A percentile compares a stretch with the other conserved stretches of the same genome.
Evolutionary conservation across 1,140 invertebrate species (phyloP).

Genomic region (Triops longicaudatus): DNA sequence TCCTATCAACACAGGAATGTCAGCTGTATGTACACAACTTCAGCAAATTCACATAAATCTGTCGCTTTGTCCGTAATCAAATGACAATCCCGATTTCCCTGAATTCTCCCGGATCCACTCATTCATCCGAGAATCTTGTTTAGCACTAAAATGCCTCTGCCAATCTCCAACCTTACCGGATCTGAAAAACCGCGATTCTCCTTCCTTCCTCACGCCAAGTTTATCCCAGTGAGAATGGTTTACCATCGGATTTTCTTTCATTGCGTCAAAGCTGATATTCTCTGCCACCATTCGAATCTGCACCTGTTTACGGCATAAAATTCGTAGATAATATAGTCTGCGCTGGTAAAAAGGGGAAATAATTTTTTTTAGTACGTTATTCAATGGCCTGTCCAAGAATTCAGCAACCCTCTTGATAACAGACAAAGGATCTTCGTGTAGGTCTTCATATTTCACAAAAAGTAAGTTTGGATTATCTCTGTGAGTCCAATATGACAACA

Average conservation of each 20-base stretch:
- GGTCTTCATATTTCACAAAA: constrained; percentile 24
- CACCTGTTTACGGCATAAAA: too few relatives aligned
- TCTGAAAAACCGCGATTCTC: constrained; percentile 24
- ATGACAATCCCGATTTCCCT: constrained; percentile 12
- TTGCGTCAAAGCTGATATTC: constrained; percentile 26
- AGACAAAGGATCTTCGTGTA: constrained; percentile 16
- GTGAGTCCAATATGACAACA: constrained; percentile 23
- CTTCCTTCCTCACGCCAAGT: constrained; percentile 18
- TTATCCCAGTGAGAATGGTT: constrained; percentile 27
- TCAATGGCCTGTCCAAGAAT: constrained; percentile 7
- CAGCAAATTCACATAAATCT: background rate
- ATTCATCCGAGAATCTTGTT: constrained; percentile 19
- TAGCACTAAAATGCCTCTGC: constrained; percentile 20
- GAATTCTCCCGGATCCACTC: constrained; percentile 24
- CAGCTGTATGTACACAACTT: too few relatives aligned
- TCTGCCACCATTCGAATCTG: constrained; percentile 10
- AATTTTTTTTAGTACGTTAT: background rate
- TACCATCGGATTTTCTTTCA: constrained; percentile 25
- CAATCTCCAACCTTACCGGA: constrained; percentile 27
- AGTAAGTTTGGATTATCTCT: constrained; percentile 23
- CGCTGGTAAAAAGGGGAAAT: too few relatives aligned
- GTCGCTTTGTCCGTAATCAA: constrained; percentile 9
- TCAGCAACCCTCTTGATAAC: constrained; percentile 21
- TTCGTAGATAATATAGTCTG: too few relatives aligned
- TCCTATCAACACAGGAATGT: too few relatives aligned